phyloP scores from a whole-genome alignment of 2,113 vertebrate species.

The Coracopsis vasa region DNA sequence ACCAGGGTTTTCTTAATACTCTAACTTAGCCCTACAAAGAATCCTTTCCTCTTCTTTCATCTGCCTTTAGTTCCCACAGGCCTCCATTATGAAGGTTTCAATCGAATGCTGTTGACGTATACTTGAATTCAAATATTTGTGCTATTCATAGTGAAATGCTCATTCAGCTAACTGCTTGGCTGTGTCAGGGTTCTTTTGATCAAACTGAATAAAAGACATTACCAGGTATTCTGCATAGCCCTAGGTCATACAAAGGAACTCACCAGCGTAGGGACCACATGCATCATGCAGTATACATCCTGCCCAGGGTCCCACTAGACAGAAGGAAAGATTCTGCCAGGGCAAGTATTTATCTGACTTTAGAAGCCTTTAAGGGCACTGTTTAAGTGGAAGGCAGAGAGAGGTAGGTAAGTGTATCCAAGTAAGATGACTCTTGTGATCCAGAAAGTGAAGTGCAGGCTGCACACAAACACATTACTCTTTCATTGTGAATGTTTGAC shows the following conservation, averaged over 20 bases:
- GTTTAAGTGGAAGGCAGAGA: background rate
- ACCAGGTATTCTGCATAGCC: slow-evolving; percentile 55
- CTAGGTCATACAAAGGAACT: slow-evolving; percentile 26
- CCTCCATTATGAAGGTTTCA: slow-evolving; percentile 69
- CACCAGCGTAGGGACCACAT: background rate
- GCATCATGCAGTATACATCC: background rate
- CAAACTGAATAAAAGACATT: slow-evolving; percentile 50
- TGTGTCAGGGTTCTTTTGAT: slow-evolving; percentile 59
- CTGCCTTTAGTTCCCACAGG: slow-evolving; percentile 69
- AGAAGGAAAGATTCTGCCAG: background rate
- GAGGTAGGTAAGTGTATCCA: background rate
- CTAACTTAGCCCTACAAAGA: background rate
- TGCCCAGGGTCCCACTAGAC: background rate
- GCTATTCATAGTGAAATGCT: slow-evolving; percentile 63
- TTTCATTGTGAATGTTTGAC: background rate
- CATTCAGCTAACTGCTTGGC: slow-evolving; percentile 60
- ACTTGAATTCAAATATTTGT: slow-evolving; percentile 77
- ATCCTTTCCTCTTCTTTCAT: slow-evolving; percentile 57
- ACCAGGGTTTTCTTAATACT: background rate
- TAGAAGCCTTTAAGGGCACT: background rate
- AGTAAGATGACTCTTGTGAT: background rate
- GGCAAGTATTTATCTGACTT: background rate
- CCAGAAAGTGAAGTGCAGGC: background rate
- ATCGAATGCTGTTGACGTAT: slow-evolving; percentile 51
- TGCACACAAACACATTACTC: background rate